Base-by-base conservation (phyloP, 2,797 vertebrate species). In the Crax fasciolata region DNA sequence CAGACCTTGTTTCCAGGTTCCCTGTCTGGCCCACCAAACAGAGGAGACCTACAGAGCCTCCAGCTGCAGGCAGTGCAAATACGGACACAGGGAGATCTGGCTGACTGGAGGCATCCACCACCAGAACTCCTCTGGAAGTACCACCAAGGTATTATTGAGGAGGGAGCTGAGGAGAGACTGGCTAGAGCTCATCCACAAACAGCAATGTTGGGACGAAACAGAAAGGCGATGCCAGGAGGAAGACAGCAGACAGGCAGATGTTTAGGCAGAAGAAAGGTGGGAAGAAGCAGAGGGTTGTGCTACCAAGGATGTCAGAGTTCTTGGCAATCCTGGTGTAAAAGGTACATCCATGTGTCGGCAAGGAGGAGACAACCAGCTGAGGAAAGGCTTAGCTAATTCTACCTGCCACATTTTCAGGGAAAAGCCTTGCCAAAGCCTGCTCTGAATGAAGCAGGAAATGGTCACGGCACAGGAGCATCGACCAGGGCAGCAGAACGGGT, bases 81-180 rank as follows among this genome's bases (percentile, higher is more conserved):
- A 59, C 0, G 0, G 25, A n/a, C 25, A 61, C 0, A 2, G 39
- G 39, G 61, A 71, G 28, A 77, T 61, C n/a, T 13, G 61, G 73
- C 2, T 39, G 65, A 77, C n/a, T 23, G 48, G 86, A 90, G 55
- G 43, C 28, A 78, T 24, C 66, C 51, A 59, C 24, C 6, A 55
- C 2, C 19, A 74, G 35, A 78, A 87, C 20, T 58, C 10, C 0
- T 20, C 2, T 1, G 0, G 65, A 89, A 93, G 44, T 27, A 13
- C 58, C 49, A 91, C 27, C 41, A 58, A 66, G 35, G 54, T 68
- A 19, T 49, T 81, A n/a, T 90, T 70, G 72, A 83, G 38, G 46
- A 55, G 10, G 24, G 27, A 84, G 20, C 15, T 67, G 38, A 77
- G 57, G 46, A 68, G 20, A 73, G 48, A n/a, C 6, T 58, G 52